Evolutionary conservation across 2,888 invertebrate species (phyloP).

Genomic region (Oasisia sp.): DNA sequence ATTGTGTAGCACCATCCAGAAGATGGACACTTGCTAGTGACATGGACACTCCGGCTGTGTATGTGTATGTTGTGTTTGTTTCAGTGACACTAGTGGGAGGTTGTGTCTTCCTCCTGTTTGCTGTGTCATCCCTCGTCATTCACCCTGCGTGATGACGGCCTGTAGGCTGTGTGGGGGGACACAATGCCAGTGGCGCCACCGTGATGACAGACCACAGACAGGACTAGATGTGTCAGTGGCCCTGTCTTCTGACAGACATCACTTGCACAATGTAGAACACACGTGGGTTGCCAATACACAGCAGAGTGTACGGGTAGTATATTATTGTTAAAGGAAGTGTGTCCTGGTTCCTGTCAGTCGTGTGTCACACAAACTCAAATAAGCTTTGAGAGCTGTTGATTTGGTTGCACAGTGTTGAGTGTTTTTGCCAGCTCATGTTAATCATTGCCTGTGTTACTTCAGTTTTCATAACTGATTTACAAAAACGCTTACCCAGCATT

Average conservation of each 20-base stretch:
- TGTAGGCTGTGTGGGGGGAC: neutral
- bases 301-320: no score
- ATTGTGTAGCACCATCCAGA: no score
- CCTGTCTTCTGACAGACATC: no score
- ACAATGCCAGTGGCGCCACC: neutral
- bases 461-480: no score
- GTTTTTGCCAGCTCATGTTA: neutral
- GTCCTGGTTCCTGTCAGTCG: no score
- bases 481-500: no score
- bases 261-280: no score
- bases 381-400: neutral
- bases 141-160: constrained; percentile 70
- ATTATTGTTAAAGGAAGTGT: no score
- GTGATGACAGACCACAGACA: no score
- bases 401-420: neutral
- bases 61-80: constrained; percentile 61
- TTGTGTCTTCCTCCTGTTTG: constrained; percentile 93
- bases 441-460: no score
- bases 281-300: no score
- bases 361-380: neutral
- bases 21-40: neutral
- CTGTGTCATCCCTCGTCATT: constrained; percentile 88
- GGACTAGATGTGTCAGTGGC: no score
- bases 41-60: neutral
- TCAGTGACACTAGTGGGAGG: constrained; percentile 96